phyloP scores from a whole-genome alignment of 2,888 invertebrate species.

The Drosophila bunnanda region DNA sequence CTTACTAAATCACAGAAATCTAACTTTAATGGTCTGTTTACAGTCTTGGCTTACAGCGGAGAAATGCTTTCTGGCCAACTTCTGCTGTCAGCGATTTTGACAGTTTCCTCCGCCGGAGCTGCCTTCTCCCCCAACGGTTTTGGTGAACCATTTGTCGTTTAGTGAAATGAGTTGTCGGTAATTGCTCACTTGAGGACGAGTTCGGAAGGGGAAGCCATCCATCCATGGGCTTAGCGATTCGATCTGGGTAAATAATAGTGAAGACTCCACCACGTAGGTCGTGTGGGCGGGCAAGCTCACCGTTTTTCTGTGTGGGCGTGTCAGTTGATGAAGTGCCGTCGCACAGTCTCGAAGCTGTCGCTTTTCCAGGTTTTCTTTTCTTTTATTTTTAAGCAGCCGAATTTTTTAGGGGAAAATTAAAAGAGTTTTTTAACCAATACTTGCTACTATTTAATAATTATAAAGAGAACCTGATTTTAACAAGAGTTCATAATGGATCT shows the following conservation, averaged over 20 bases:
- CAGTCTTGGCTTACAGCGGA: not conserved
- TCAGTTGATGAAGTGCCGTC: slow-evolving; percentile 61
- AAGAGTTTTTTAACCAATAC: too few species aligned
- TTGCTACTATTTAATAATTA: too few species aligned
- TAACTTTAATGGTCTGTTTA: slow-evolving; percentile 53
- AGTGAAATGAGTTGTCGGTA: slow-evolving; percentile 72
- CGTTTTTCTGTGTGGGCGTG: slow-evolving; percentile 55
- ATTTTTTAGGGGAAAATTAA: not conserved
- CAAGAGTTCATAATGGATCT: too few species aligned
- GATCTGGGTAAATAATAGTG: slow-evolving; percentile 54
- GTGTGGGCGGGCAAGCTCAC: slow-evolving; percentile 13
- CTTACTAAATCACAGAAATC: slow-evolving; percentile 55
- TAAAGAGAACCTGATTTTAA: too few species aligned
- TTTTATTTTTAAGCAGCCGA: not conserved
- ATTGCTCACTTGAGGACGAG: slow-evolving; percentile 52
- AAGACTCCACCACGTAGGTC: slow-evolving; percentile 39
- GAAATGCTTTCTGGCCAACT: slow-evolving; percentile 56
- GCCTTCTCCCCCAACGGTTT: not conserved
- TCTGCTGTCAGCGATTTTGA: slow-evolving; percentile 76
- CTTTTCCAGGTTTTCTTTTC: slow-evolving; percentile 2
- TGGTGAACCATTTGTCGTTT: slow-evolving; percentile 55
- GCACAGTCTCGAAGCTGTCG: not conserved
- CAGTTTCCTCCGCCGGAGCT: slow-evolving; percentile 45
- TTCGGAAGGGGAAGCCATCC: slow-evolving; percentile 1
- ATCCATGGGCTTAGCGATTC: slow-evolving; percentile 15